Base-by-base conservation (phyloP, 2,113 vertebrate genomes). In the Oenanthe melanoleuca region DNA sequence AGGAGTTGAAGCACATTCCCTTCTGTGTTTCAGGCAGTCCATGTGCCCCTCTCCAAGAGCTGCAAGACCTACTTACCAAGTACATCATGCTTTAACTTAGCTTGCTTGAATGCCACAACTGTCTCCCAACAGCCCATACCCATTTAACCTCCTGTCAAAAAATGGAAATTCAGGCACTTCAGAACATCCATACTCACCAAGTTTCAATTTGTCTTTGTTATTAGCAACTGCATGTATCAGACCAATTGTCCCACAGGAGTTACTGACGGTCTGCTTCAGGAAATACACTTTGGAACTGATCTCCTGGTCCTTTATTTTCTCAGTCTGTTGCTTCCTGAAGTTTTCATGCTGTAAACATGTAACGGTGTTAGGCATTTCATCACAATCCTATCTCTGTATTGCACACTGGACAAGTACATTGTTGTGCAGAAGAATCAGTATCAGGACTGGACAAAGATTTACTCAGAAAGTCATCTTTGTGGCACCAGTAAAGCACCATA, bases 241-340 rank as follows among this genome's bases (percentile, higher is more conserved):
- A 18, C 98, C 99, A 10, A 99, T 96, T 25, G 99, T 99, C 12
- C 99, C 99, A 69, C 99, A 99, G 22, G 99, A 99, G 97, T 99
- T 99, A 50, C 96, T 98, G 18, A 99, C 98, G 0, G 98, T 99
- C 98, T 99, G 99, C 95, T 98, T 99, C 97, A 99, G 90, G 95
- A 99, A 99, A 96, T 99, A 99, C 24, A 99, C 97, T 38, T 98
- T 98, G 31, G 98, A 93, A 55, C 94, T 97, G 20, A 98, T 86
- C 88, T 98, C 97, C 80, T 98, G 98, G 19, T 94, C 98, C 70
- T 97, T 98, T 86, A 99, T 97, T 77, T 98, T 98, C 91, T 98
- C 98, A 8, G 98, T 97, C 97, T 99, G 99, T 67, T 98, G 98
- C 95, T 98, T 96, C 82, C 99, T 98, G 97, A 99, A 99, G 86